Percentiles rank a stretch among this genome's conserved stretches.
phyloP scores from a whole-genome alignment of 1,140 invertebrate genomes.

The Brachionus rotundiformis region DNA sequence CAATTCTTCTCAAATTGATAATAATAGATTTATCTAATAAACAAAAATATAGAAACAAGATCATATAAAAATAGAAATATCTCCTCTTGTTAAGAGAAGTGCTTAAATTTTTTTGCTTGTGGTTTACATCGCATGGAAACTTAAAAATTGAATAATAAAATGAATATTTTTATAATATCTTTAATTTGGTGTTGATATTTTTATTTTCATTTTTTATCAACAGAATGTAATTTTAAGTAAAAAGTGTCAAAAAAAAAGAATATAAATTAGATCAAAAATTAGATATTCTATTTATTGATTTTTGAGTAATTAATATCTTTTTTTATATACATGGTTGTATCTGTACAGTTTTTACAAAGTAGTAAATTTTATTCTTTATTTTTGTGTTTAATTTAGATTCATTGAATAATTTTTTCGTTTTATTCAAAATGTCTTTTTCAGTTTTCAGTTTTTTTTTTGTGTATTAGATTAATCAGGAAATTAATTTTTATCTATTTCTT shows the following conservation, averaged over 20 bases:
- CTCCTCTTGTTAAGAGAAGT: too few species aligned
- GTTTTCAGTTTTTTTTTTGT: too few species aligned
- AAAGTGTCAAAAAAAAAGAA: neutral
- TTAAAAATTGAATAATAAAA: too few species aligned
- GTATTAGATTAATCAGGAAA: neutral
- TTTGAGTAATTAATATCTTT: neutral
- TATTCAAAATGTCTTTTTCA: neutral
- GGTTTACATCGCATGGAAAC: too few species aligned
- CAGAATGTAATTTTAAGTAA: neutral
- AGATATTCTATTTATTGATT: neutral
- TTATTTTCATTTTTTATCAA: neutral
- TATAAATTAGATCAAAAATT: constrained; percentile 13
- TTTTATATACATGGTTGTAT: neutral
- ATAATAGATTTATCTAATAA: too few species aligned
- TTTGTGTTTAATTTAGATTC: too few species aligned
- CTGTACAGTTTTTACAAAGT: neutral
- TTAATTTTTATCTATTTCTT: neutral
- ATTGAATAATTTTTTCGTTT: neutral
- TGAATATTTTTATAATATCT: too few species aligned
- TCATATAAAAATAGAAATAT: too few species aligned
- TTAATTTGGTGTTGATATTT: neutral
- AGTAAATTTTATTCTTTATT: neutral
- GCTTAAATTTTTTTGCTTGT: too few species aligned
- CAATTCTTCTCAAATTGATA: too few species aligned
- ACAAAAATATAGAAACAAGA: too few species aligned